phyloP scores from a whole-genome alignment of 1,140 invertebrate species.

The Notospermus geniculatus region DNA sequence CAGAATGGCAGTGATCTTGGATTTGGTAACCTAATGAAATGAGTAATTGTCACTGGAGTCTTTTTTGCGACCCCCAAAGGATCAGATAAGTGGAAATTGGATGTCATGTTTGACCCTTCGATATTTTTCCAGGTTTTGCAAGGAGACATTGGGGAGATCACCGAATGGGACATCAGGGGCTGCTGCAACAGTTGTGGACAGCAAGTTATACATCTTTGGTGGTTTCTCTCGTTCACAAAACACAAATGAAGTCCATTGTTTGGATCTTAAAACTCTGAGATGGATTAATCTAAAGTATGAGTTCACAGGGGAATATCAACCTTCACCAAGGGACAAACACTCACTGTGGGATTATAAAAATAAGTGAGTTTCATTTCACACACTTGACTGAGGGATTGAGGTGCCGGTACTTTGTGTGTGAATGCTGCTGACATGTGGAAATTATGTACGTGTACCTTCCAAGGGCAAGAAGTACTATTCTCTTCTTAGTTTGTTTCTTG shows the following conservation, averaged over 20 bases:
- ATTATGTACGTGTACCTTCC: too few species aligned
- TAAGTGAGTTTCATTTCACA: too few species aligned
- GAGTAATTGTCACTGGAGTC: too few species aligned
- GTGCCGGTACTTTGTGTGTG: too few species aligned
- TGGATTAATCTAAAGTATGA: slow-evolving; percentile 41
- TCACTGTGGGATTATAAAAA: slow-evolving; percentile 52
- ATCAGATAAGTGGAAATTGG: too few species aligned
- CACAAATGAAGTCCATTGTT: slow-evolving; percentile 43
- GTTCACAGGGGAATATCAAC: slow-evolving; percentile 24
- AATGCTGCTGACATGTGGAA: too few species aligned
- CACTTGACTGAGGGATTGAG: too few species aligned
- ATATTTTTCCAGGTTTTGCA: slow-evolving; percentile 25
- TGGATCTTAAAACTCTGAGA: slow-evolving; percentile 44
- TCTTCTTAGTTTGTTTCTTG: too few species aligned
- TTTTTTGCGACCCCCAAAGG: too few species aligned
- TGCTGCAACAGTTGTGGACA: slow-evolving; percentile 42
- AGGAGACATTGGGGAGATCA: slow-evolving; percentile 20
- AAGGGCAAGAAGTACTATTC: too few species aligned
- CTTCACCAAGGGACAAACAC: slow-evolving; percentile 56
- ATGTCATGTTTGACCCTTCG: background rate
- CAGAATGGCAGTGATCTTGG: too few species aligned
- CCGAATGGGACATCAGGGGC: slow-evolving; percentile 53
- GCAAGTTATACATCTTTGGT: slow-evolving; percentile 56
- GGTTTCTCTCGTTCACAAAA: slow-evolving; percentile 44
- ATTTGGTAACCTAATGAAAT: too few species aligned